Conservation (phyloP, 2,113 vertebrate genomes). For the Microcebus tavaratra region DNA sequence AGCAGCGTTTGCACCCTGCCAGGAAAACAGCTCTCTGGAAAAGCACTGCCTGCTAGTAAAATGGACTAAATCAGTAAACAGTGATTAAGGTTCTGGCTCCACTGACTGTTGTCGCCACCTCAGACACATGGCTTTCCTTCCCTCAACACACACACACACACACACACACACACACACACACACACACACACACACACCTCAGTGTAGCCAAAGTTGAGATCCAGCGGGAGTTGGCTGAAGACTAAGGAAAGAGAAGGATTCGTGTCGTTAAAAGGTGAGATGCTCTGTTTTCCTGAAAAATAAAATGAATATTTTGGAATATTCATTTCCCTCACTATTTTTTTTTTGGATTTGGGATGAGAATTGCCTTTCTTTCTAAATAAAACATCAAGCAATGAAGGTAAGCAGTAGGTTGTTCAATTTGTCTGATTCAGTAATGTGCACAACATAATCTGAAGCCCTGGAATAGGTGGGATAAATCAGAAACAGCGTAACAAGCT, state of each 20-base stretch:
- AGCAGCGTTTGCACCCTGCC: conserved; percentile 74
- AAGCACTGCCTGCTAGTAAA: conserved; percentile 83
- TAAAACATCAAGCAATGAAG: conserved; percentile 75
- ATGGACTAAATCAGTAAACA: conserved; percentile 81
- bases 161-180: neutral
- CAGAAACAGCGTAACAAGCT: neutral
- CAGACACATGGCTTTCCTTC: neutral
- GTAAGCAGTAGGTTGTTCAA: conserved; percentile 58
- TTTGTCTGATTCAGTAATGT: conserved; percentile 29
- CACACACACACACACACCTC: neutral
- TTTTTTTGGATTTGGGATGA: conserved; percentile 2
- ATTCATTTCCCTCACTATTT: conserved; percentile 23
- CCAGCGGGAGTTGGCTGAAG: neutral
- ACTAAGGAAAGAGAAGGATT: neutral
- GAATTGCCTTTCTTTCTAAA: conserved; percentile 78
- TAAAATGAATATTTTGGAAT: conserved; percentile 50
- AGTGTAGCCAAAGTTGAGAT: neutral
- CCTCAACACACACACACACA: neutral
- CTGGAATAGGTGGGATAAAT: conserved; percentile 60
- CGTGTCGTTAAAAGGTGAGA: conserved; percentile 2
- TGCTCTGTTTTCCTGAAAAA: conserved; percentile 46
- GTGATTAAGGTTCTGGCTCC: conserved; percentile 82
- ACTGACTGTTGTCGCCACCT: conserved; percentile 58
- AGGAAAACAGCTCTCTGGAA: conserved; percentile 82
- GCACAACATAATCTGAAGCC: conserved; percentile 56